These are phyloP conservation scores for Poecile atricapillus DNA, from an alignment of 2,113 vertebrate species.

Conservation along the genomic window DNA sequence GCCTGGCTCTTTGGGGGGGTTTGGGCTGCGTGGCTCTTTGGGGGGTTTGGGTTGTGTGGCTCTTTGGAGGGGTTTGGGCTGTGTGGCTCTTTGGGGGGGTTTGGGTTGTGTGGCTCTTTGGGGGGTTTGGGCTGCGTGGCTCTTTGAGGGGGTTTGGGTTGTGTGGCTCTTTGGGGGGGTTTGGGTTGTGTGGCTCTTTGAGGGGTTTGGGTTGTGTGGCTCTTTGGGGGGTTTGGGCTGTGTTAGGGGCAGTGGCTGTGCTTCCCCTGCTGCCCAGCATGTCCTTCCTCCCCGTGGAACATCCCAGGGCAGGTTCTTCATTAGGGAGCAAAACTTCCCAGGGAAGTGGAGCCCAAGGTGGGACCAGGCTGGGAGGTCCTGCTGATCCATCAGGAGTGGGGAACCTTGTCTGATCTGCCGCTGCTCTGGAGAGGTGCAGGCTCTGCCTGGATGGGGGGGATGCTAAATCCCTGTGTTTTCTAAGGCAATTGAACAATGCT, in stretches of 20 bases:
- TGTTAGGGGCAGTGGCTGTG: not conserved
- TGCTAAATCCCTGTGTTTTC: not conserved
- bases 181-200: no score
- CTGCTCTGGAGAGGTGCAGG: not conserved
- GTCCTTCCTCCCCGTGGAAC: not conserved
- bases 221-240: not conserved
- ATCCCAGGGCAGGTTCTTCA: not conserved
- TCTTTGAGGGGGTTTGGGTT: not conserved
- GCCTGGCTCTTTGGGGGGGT: rapidly evolving
- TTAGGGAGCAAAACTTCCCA: not conserved
- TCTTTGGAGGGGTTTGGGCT: not conserved
- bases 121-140: no score
- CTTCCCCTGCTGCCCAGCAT: rapidly evolving
- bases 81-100: not conserved
- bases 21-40: not conserved
- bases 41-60: not conserved
- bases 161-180: not conserved
- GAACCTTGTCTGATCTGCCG: rapidly evolving
- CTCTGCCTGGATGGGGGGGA: not conserved
- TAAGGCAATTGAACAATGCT: rapidly evolving
- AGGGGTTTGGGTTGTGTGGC: no score
- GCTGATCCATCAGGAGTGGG: not conserved
- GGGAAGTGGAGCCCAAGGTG: rapidly evolving
- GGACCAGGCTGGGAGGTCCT: not conserved
- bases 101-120: no score